Evolutionary conservation across 92 coral and sea anemone species (phyloP), one percentile per base, ranked within the genome.

Genomic region (Phenganax marumi): DNA sequence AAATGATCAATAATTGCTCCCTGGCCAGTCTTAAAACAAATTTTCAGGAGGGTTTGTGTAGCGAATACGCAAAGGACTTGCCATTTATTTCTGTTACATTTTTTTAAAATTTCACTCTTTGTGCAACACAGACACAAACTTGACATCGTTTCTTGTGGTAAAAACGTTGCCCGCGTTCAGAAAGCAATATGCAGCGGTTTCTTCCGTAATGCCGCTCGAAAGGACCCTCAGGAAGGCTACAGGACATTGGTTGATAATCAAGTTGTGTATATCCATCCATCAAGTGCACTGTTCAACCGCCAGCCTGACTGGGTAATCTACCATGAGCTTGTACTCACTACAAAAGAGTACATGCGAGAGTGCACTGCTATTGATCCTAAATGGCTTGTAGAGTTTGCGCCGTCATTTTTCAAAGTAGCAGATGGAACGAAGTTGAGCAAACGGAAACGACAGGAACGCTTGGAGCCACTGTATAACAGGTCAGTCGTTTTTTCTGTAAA

Each of bases 221-320:
- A 94, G 79, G 98, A 94, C 55, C 98, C 98, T 70, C 98, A 94
- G 91, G 98, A 94, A 84, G 98, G 98, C 19, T 94, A 94, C 97
- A 93, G 97, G 24, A 94, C 98, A 12, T 93, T 94, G 19, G 96
- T 89, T 33, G 98, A 94, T 82, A 94, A 92, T 90, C 97, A 92
- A 82, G 93, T 94, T 52, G 98, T 94, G 50, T 94, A 92, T 70
- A 94, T 94, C 54, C 98, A 94, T 77, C 98, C 98, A 10, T 94
- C 98, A 19, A 94, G 98, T 53, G 94, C 98, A 26, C 89, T 94
- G 88, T 94, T 94, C 73, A 94, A 94, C 84, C 91, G 98, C 43
- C 98, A 94, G 83, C 98, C 98, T 3, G 98, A 94, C 81, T 94
- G 98, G 98, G 98, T 94, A n/a, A 90, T 94, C 24, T 94, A 94